Base-by-base conservation (phyloP, 2,113 vertebrate genomes). In the Neofelis nebulosa region DNA sequence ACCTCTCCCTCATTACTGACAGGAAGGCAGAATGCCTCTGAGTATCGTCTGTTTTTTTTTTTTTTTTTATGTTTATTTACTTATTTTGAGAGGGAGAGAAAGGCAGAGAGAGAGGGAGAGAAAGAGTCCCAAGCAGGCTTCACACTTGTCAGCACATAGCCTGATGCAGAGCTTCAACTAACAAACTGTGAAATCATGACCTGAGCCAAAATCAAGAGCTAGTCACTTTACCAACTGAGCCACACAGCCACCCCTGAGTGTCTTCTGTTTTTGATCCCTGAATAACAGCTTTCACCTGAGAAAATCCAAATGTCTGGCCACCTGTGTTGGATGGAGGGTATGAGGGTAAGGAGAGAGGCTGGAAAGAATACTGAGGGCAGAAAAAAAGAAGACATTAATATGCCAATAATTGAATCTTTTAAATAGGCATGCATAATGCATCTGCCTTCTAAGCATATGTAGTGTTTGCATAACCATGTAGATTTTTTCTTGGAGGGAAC, bases 351-450 rank as follows among this genome's bases (percentile, higher is more conserved):
- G 18, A 84, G 3, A 7, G 29, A 92, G 9, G 16, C 4, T 66
- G 25, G 25, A 76, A 50, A 25, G 23, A 61, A 69, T 55, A 71
- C 10, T 76, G 33, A 0, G 80, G 27, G 3, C 4, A 57, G 61
- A 31, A 57, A 27, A 80, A 52, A 50, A 57, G n/a, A 88, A 27
- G 10, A 82, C 3, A 65, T 82, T 87, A 84, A 88, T 89, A 89
- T 45, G 57, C 48, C 33, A 97, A 82, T 94, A 85, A 79, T 86
- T 55, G 27, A 97, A 83, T 86, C n/a, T 93, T 82, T 91, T 93
- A 89, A 93, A 93, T 36, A 85, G 81, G 12, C 18, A 50, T 87
- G 41, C 21, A 87, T 89, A 91, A 94, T 89, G 36, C 31, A 93
- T 89, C 45, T 74, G 27, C 93, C 38, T 89, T 96, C 79, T 79